Evolutionary conservation across 2,888 invertebrate species (phyloP), one percentile per base, ranked within the genome.

Genomic region (Ypsolopha scabrella): DNA sequence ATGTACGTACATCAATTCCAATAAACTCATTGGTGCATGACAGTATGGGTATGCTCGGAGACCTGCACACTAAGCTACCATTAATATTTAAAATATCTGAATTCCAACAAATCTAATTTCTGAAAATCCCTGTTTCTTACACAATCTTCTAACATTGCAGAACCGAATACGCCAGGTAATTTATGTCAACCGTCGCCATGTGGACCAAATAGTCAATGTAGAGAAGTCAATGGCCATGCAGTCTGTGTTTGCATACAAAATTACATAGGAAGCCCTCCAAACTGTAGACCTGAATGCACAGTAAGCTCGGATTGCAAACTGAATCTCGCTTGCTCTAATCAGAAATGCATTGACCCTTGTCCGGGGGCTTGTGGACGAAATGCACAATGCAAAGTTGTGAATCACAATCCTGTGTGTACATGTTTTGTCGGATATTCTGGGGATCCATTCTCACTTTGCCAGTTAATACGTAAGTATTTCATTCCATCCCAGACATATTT

Each of bases 231-330:
- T 57, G 90, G 89, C 2, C 90, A 91, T 62, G 91, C 92, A 0
- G 90, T 91, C 6, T 94, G 94, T 63, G 89, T 91, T 47, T 94
- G 94, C 63, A 82, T 92, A 3, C 83, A 88, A 48, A 90, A 90
- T 33, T 93, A 87, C 61, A 77, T 90, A 33, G 93, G 94, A 34
- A 89, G 87, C 55, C 93, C 93, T 48, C 93, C 93, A 36, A 88
- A 90, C 56, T 94, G 94, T 64, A 88, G 93, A 47, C 94, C 94
- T 0, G 94, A 94, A 76, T 94, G 94, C 71, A 87, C 92, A 44
- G 86, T 92, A 33, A 94, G 93, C 70, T 90, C 90, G 0, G 94
- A 94, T 57, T 94, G 94, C 67, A 74, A 88, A 6, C 71, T 89
- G 51, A 86, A 90, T 62, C 88, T 82, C 60, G 92, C 94, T 48